Conservation (phyloP, 2,888 invertebrate species). For the Galerucella nymphaeae region DNA sequence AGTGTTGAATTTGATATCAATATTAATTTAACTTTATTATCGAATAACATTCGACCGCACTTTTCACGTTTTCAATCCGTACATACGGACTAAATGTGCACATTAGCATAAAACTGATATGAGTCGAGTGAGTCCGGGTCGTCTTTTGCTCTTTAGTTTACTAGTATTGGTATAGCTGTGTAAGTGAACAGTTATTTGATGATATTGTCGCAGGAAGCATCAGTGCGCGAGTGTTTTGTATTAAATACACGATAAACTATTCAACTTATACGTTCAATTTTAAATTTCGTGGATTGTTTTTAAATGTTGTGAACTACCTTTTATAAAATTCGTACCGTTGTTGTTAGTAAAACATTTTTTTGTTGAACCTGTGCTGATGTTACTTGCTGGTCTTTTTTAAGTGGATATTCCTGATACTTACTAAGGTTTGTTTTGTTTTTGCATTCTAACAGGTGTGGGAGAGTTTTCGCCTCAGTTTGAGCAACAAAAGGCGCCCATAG, state of each 20-base stretch:
- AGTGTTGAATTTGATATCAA: no score
- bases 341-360: not conserved
- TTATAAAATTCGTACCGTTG: not conserved
- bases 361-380: constrained; percentile 8
- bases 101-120: constrained; percentile 36
- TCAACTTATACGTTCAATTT: constrained; percentile 1
- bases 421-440: constrained; percentile 1
- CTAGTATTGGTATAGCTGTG: constrained; percentile 49
- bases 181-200: constrained; percentile 40
- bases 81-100: constrained; percentile 32
- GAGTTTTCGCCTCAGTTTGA: not conserved
- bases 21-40: not conserved
- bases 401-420: not conserved
- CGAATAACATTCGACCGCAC: not conserved
- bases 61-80: constrained; percentile 25
- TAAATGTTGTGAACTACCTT: not conserved
- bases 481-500: not conserved
- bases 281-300: constrained; percentile 1
- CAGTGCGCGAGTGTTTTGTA: constrained; percentile 10
- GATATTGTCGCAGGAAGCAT: constrained; percentile 35
- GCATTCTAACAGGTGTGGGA: not conserved
- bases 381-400: not conserved
- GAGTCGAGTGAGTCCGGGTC: constrained; percentile 27
- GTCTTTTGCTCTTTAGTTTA: constrained; percentile 49
- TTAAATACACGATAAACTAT: constrained; percentile 9